Percentiles rank a stretch among this genome's conserved stretches.
These are phyloP conservation scores for Lagopus leucura DNA, from an alignment of 2,113 vertebrate species.

Conservation along the genomic window DNA sequence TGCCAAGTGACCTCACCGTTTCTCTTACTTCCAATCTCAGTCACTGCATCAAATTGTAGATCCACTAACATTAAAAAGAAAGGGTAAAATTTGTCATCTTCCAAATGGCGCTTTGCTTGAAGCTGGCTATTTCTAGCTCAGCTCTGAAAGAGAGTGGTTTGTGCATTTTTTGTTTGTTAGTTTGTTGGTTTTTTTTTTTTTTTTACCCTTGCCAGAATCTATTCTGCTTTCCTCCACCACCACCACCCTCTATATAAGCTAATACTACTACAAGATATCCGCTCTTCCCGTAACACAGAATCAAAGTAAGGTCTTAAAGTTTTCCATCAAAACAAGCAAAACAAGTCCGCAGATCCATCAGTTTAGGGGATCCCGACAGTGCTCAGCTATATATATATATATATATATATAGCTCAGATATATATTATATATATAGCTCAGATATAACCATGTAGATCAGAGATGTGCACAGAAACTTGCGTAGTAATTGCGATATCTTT, in stretches of 20 bases:
- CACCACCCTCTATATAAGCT: background rate
- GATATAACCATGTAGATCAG: background rate
- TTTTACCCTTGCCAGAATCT: background rate
- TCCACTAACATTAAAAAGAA: background rate
- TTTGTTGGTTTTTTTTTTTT: too few species aligned
- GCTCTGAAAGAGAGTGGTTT: background rate
- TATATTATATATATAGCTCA: too few species aligned
- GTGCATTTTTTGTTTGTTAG: background rate
- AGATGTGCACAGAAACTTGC: background rate
- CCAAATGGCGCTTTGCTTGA: background rate
- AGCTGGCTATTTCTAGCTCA: background rate
- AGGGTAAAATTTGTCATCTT: background rate
- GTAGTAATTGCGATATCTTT: background rate
- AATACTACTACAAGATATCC: background rate
- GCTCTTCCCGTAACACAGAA: background rate
- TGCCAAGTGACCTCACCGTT: background rate
- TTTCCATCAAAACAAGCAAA: background rate
- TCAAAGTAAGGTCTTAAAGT: background rate
- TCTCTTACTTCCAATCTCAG: background rate
- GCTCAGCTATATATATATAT: too few species aligned
- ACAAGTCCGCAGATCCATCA: background rate
- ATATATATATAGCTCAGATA: too few species aligned
- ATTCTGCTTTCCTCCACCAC: background rate
- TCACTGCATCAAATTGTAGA: background rate
- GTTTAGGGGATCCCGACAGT: background rate